Evolutionary conservation across 1,140 invertebrate species (phyloP), one percentile per base, ranked within the genome.

Genomic region (Bombus soroeensis): DNA sequence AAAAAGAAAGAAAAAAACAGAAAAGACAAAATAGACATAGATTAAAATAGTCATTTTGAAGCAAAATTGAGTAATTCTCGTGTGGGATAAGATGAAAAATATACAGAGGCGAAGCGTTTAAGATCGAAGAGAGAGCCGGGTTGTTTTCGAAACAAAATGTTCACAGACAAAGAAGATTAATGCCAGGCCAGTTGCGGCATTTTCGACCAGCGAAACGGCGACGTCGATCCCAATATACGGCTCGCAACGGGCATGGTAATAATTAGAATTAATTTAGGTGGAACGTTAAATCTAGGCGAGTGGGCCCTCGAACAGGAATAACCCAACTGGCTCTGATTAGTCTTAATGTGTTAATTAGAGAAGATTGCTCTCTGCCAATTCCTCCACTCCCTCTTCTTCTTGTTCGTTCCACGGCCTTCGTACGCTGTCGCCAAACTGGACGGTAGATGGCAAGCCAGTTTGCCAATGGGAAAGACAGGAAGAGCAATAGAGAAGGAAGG

Each of bases 281-380:
- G 93, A 92, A 93, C 88, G 92, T 94, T 95, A 94, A 95, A 95
- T 95, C 94, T 95, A 94, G 91, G 92, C 93, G 92, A 95, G 94
- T 94, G 94, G 94, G 92, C 90, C 90, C 91, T 88, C 91, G 89
- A 91, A 92, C 91, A 91, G 90, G 92, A 95, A 94, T 94, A 92
- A 93, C 91, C 90, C 93, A 92, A 94, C 93, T 91, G 93, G 88
- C 92, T 94, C 91, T 94, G 94, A 95, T 95, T 94, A 94, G 93
- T 94, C 92, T 95, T 94, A 95, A 95, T 95, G 94, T 94, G 94
- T 95, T 95, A 95, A 95, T 95, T 95, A 94, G 92, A 92, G 93
- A 94, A 94, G 93, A 95, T 91, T 92, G 90, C 90, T 88, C 92
- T 93, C 91, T 90, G 91, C 83, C 89, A 88, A 72, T 87, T 80